Evolutionary conservation across 2,113 vertebrate genomes (phyloP), one percentile per base, ranked within the genome.

Genomic region (Pipa parva): DNA sequence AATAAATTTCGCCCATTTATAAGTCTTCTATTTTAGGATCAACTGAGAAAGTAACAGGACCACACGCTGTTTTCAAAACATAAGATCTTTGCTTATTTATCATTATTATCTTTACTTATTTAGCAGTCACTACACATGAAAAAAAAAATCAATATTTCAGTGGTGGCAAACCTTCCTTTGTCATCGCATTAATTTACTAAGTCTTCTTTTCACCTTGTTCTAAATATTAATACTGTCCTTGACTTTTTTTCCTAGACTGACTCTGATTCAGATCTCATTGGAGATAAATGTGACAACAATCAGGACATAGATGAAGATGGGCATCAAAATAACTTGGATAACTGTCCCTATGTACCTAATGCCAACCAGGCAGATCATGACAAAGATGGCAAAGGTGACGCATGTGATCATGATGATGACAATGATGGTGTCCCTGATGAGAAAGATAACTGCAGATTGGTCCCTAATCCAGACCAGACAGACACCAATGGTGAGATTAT

Each of bases 251-350:
- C 71, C 25, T 63, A 99, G 97, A 81, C 92, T 18, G 97, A 99
- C 79, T 91, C 93, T 0, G 97, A 99, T 79, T 97, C 96, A n/a
- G 96, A 98, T 76, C 95, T 31, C 18, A 80, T 99, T 36, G 97
- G 97, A 68, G 97, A 99, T 72, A 84, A 92, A 46, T 99, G 97
- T 9, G 97, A 98, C 85, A 96, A 85, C 83, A 99, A 99, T 75
- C 93, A 99, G 80, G 96, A 99, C 77, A 98, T 99, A 75, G 97
- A 99, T 26, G 97, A 98, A 73, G 97, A 99, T 2, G 97, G 97
- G 24, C 97, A 99, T 82, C 97, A 99, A 83, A 99, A 99, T 86
- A 99, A 98, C 66, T 84, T 99, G 78, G 97, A 99, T 87, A 99
- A 99, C 77, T 99, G 97, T 57, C 97, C 97, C n/a, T 99, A 99